These are phyloP conservation scores for Cosmorhoe ocellata DNA, from an alignment of 2,888 invertebrate species.

Conservation along the genomic window DNA sequence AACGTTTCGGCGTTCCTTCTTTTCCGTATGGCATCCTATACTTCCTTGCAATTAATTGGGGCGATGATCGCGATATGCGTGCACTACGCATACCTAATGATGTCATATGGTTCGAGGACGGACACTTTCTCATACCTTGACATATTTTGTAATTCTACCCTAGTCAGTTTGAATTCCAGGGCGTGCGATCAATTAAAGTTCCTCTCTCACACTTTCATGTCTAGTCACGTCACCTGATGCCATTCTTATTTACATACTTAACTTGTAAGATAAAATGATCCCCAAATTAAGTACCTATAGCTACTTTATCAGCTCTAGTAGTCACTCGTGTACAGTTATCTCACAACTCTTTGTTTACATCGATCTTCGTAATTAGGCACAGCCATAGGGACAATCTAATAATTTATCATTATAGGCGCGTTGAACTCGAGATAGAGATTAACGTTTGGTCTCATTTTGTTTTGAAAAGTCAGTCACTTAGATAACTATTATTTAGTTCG, in stretches of 20 bases:
- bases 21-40: conserved; percentile 68
- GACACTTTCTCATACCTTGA: conserved; percentile 63
- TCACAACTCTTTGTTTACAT: conserved; percentile 11
- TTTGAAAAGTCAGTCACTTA: conserved; percentile 2
- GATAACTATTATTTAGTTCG: not conserved
- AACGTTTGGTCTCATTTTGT: conserved; percentile 34
- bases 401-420: conserved; percentile 31
- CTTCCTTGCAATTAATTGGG: conserved; percentile 78
- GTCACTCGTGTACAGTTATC: not conserved
- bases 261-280: too few species aligned
- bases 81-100: conserved; percentile 68
- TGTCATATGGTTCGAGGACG: conserved; percentile 59
- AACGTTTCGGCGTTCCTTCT: conserved; percentile 52
- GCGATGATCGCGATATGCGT: conserved; percentile 72
- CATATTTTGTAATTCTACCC: conserved; percentile 37
- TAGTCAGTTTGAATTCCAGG: conserved; percentile 29
- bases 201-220: conserved; percentile 15
- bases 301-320: too few species aligned
- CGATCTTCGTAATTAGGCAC: not conserved
- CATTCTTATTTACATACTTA: too few species aligned
- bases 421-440: conserved; percentile 35
- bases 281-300: too few species aligned
- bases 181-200: conserved; percentile 29
- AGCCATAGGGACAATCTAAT: conserved; percentile 14
- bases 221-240: conserved; percentile 2